Conservation (phyloP, 2,113 vertebrate species). For the Psittacula cyanocephala region DNA sequence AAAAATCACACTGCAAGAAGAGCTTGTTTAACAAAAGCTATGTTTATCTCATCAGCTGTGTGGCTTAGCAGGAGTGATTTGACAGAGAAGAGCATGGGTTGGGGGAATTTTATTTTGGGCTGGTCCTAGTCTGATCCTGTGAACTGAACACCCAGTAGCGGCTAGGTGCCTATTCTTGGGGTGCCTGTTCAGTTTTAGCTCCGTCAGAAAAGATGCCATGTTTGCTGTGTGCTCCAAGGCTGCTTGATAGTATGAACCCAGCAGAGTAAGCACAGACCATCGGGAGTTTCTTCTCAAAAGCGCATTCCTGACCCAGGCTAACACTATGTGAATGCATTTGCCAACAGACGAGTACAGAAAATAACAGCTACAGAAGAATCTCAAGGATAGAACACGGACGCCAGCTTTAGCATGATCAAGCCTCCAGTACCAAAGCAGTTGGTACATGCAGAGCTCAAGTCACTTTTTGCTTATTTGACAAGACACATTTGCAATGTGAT, state of each 20-base stretch:
- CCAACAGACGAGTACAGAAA: background rate
- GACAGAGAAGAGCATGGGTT: conserved; percentile 2
- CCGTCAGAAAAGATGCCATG: background rate
- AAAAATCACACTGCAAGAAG: background rate
- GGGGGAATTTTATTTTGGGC: background rate
- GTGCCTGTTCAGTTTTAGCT: background rate
- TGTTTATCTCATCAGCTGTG: conserved; percentile 45
- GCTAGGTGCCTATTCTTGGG: background rate
- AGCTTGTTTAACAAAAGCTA: conserved; percentile 46
- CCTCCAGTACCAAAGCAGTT: background rate
- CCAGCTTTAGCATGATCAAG: background rate
- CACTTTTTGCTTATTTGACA: background rate
- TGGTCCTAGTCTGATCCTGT: background rate
- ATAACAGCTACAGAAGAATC: background rate
- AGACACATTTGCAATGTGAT: background rate
- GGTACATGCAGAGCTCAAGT: background rate
- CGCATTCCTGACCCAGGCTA: background rate
- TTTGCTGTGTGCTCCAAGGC: background rate
- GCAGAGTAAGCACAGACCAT: background rate
- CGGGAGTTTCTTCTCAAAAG: background rate
- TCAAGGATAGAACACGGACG: background rate
- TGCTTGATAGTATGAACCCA: background rate
- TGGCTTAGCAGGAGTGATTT: conserved; percentile 17
- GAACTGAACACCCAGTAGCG: background rate
- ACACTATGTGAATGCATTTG: background rate